phyloP scores from a whole-genome alignment of 1,140 invertebrate species.

The Schmidtea mediterranea region DNA sequence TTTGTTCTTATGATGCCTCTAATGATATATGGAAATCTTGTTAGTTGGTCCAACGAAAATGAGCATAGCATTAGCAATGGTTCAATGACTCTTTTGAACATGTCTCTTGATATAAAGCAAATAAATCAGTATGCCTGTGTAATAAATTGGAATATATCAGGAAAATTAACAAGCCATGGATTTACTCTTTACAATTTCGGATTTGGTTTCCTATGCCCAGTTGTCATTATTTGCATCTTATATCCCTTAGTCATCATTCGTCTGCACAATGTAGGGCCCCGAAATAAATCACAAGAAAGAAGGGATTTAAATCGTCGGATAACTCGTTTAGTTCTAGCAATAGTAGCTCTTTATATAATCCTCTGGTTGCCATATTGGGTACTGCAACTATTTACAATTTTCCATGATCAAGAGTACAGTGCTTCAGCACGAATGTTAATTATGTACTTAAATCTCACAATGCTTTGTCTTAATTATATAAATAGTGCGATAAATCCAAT shows the following conservation, averaged over 20 bases:
- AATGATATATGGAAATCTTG: constrained; percentile 32
- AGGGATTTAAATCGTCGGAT: constrained; percentile 2
- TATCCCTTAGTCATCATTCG: constrained; percentile 8
- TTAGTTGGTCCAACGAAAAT: constrained; percentile 4
- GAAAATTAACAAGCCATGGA: constrained; percentile 9
- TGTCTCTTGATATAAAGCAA: constrained; percentile 10
- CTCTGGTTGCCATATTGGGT: constrained; percentile 10
- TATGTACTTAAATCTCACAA: not conserved
- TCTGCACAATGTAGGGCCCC: not conserved
- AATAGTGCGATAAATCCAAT: not conserved
- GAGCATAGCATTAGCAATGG: constrained; percentile 14
- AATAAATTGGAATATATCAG: constrained; percentile 8
- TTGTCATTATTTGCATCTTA: constrained; percentile 8
- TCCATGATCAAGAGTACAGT: not conserved
- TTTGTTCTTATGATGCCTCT: constrained; percentile 45
- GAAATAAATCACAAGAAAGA: not conserved
- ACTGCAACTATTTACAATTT: constrained; percentile 5
- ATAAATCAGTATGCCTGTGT: constrained; percentile 7
- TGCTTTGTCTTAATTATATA: not conserved
- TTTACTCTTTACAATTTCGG: constrained; percentile 8
- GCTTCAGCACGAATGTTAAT: not conserved
- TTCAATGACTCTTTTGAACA: constrained; percentile 12
- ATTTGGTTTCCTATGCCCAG: constrained; percentile 8
- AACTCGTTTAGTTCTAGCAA: constrained; percentile 8
- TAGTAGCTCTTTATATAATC: constrained; percentile 9